Evolutionary conservation across 2,797 vertebrate species (phyloP), one percentile per base, ranked within the genome.

Genomic region (Crenuchus spilurus): DNA sequence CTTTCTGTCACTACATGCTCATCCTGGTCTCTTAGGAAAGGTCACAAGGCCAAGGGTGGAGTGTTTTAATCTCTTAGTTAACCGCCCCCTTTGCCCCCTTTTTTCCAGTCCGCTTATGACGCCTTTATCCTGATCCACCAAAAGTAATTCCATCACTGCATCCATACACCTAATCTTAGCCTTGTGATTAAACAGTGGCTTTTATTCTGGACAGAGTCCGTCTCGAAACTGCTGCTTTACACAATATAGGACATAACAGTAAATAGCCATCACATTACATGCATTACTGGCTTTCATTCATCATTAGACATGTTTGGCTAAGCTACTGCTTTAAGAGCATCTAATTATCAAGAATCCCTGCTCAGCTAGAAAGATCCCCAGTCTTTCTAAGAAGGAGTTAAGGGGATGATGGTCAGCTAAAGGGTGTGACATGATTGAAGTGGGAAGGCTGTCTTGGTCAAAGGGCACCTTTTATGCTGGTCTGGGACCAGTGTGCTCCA

Each of bases 381-480:
- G 18, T 16, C 52, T 55, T 55, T 55, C 30, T 16, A 55, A 8
- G 30, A 55, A 42, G 26, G 22, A 63, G 24, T 41, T 63, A 28
- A 63, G 14, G 14, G 35, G 9, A 22, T 52, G 20, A 9, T 52
- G 49, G 49, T 28, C 48, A 11, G 24, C 11, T 52, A 49, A 49
- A 49, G 44, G n/a, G 44, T 20, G 44, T 48, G 20, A 55, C 58
- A 61, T 39, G 37, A 62, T 62, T 13, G 16, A 37, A 6, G 37
- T 26, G 31, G 55, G 54, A 57, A 3, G 10, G 13, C 37, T 26
- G 22, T 7, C 2, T 39, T 26, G 22, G 41, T 44, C 39, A 63
- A 55, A 55, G 52, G 28, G 39, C 39, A 63, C 39, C 6, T 28
- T 26, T 60, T 60, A 31, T 60, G 5, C 57, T 63, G 37, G 37